A percentile compares a stretch with the other conserved stretches of the same genome.
phyloP scores from a whole-genome alignment of 1,140 invertebrate species.

The Hermatobates lingyangjiaoensis region DNA sequence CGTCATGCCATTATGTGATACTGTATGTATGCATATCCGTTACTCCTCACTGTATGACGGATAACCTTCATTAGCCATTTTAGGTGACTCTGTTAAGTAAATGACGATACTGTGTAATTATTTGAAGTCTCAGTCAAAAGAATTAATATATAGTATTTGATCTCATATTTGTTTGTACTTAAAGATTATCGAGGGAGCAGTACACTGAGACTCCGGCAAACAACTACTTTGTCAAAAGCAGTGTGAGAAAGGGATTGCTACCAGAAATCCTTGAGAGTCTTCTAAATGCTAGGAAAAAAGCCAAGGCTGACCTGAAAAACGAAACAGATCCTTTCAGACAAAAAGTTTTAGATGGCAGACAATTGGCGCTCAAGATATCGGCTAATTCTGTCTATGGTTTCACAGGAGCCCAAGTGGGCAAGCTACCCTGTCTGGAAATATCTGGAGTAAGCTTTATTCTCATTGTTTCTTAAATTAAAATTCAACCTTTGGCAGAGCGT shows the following conservation, averaged over 20 bases:
- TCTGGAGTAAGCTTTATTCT: slow-evolving; percentile 43
- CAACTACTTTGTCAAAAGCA: slow-evolving; percentile 76
- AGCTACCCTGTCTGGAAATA: slow-evolving; percentile 95
- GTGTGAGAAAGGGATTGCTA: slow-evolving; percentile 68
- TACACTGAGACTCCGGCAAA: slow-evolving; percentile 81
- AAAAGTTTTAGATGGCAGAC: slow-evolving; percentile 88
- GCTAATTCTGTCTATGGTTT: slow-evolving; percentile 99
- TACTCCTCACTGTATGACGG: too few relatives aligned
- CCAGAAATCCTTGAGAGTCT: slow-evolving; percentile 94
- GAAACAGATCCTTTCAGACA: slow-evolving; percentile 87
- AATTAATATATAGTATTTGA: slow-evolving; percentile 2
- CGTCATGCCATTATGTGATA: too few relatives aligned
- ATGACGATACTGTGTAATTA: too few relatives aligned
- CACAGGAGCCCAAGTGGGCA: slow-evolving; percentile 96
- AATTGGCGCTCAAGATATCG: slow-evolving; percentile 94
- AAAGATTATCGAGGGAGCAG: slow-evolving; percentile 41
- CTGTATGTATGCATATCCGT: too few relatives aligned
- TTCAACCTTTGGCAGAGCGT: too few relatives aligned
- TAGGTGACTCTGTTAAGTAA: too few relatives aligned
- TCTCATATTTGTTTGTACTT: slow-evolving; percentile 11
- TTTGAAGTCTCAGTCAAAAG: too few relatives aligned
- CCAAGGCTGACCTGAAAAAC: slow-evolving; percentile 74
- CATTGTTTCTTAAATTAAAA: too few relatives aligned
- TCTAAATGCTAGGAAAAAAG: slow-evolving; percentile 77
- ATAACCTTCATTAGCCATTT: too few relatives aligned